Percentiles rank a stretch among this genome's conserved stretches.
Evolutionary conservation across 2,888 invertebrate species (phyloP).

Genomic region (Acleris laterana): DNA sequence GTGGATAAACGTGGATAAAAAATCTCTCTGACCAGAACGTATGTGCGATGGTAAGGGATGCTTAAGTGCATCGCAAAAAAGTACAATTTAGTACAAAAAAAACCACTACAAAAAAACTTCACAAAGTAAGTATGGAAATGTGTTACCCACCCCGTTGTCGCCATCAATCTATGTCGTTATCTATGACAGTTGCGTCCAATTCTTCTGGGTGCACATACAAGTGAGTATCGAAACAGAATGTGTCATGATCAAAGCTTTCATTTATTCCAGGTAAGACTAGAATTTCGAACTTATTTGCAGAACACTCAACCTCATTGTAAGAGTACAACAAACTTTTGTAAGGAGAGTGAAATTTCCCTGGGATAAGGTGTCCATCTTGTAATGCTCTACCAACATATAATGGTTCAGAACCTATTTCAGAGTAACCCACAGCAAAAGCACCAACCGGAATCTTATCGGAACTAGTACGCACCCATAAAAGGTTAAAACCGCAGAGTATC

Average conservation of each 20-base stretch:
- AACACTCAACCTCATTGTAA: slow-evolving; percentile 51
- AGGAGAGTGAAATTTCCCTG: slow-evolving; percentile 85
- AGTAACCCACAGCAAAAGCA: slow-evolving; percentile 20
- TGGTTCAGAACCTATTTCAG: slow-evolving; percentile 15
- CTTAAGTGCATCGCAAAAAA: no score
- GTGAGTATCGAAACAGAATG: slow-evolving; percentile 5
- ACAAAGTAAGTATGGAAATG: no score
- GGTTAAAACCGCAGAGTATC: slow-evolving; percentile 26
- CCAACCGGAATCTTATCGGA: slow-evolving; percentile 22
- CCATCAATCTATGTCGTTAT: no score
- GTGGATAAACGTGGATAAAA: no score
- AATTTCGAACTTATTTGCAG: slow-evolving; percentile 39
- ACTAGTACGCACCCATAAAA: slow-evolving; percentile 14
- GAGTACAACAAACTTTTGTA: slow-evolving; percentile 87
- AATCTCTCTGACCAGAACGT: no score
- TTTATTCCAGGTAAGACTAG: slow-evolving; percentile 39
- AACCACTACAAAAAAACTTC: no score
- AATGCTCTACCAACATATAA: slow-evolving; percentile 14
- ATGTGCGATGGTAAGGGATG: no score
- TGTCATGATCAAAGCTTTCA: slow-evolving; percentile 13
- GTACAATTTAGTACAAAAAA: no score
- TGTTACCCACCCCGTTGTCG: no score
- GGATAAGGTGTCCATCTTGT: slow-evolving; percentile 61
- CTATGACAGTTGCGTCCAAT: no score
- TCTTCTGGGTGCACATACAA: background rate